These are phyloP conservation scores for Muscicapa striata DNA, from an alignment of 2,797 vertebrate genomes.

Conservation along the genomic window DNA sequence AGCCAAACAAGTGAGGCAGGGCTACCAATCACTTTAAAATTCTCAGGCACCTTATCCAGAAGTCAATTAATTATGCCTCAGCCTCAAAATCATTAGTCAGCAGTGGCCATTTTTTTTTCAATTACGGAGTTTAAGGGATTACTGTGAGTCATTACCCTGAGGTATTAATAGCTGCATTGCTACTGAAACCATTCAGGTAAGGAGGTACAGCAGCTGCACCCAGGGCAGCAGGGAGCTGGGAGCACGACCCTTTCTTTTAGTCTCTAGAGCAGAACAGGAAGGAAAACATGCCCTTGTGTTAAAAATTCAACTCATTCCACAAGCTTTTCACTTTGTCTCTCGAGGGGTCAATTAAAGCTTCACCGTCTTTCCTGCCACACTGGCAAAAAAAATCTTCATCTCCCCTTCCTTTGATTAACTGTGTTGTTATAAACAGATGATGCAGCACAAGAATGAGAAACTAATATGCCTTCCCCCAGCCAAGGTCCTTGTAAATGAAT, in stretches of 20 bases:
- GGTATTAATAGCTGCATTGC: background rate
- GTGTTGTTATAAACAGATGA: constrained; percentile 60
- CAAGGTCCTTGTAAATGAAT: constrained; percentile 46
- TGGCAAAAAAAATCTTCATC: constrained; percentile 49
- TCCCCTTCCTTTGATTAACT: constrained; percentile 67
- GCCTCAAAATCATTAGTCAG: constrained; percentile 12
- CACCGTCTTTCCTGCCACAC: constrained; percentile 29
- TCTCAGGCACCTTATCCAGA: background rate
- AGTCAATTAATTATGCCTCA: background rate
- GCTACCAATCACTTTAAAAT: background rate
- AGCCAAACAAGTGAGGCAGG: background rate
- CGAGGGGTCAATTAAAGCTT: constrained; percentile 67
- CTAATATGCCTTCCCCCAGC: constrained; percentile 38
- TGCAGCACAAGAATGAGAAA: constrained; percentile 55
- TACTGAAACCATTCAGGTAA: background rate
- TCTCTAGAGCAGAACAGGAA: background rate
- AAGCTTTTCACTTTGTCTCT: constrained; percentile 53
- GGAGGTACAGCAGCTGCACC: background rate
- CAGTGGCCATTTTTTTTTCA: constrained; percentile 32
- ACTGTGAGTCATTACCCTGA: constrained; percentile 4
- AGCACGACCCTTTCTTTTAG: background rate
- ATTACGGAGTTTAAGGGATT: background rate
- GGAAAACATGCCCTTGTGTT: background rate
- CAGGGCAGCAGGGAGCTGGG: background rate
- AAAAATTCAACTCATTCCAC: constrained; percentile 40